Conservation (phyloP, 2,888 invertebrate genomes). For the Papilio elwesi region DNA sequence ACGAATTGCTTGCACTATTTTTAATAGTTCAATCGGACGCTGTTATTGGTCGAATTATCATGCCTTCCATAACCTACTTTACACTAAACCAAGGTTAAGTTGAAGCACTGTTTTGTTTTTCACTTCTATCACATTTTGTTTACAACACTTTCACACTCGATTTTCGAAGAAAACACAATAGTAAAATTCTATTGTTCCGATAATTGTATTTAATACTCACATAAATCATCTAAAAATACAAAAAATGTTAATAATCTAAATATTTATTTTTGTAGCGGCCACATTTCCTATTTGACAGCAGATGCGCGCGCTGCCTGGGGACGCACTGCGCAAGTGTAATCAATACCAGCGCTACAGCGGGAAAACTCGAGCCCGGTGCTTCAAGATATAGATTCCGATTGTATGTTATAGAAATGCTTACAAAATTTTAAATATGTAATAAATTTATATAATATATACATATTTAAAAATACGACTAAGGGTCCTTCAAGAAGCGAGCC, state of each 20-base stretch:
- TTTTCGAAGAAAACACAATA: not conserved
- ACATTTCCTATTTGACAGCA: constrained; percentile 63
- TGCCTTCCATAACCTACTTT: constrained; percentile 36
- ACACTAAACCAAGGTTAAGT: constrained; percentile 29
- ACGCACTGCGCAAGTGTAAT: constrained; percentile 56
- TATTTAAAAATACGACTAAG: no score
- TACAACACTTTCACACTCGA: not conserved
- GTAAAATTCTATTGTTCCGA: not conserved
- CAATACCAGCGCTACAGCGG: constrained; percentile 55
- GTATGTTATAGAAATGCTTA: not conserved
- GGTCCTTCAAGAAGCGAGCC: no score
- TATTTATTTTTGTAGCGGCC: constrained; percentile 37
- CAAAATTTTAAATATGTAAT: not conserved
- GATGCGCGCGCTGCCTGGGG: constrained; percentile 65
- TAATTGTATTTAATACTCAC: not conserved
- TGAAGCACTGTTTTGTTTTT: constrained; percentile 14
- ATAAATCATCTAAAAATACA: not conserved
- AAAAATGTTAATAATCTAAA: not conserved
- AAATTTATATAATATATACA: no score
- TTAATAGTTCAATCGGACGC: constrained; percentile 2
- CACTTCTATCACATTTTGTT: not conserved
- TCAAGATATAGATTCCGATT: not conserved
- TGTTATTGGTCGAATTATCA: constrained; percentile 14
- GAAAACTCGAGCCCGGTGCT: not conserved
- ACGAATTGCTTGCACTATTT: not conserved